Evolutionary conservation across 2,888 invertebrate species (phyloP).

Genomic region (Orthonychiurus folsomi): DNA sequence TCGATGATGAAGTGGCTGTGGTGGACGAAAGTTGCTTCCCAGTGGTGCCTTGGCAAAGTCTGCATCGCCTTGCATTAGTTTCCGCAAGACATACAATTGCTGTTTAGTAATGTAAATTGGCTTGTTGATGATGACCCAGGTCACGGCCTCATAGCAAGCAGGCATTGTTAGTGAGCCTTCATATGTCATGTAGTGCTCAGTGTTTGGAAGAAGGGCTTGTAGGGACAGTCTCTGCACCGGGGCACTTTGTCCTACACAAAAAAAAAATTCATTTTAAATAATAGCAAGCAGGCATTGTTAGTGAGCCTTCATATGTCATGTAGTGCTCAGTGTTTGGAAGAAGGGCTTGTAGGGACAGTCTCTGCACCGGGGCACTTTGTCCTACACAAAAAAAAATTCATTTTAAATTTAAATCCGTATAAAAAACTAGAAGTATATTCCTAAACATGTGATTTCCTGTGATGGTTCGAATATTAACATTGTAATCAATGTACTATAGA

Average conservation of each 20-base stretch:
- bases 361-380: conserved; percentile 72
- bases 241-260: conserved; percentile 67
- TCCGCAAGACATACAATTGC: conserved; percentile 75
- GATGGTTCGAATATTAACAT: no score
- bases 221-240: conserved; percentile 77
- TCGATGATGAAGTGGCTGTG: conserved; percentile 84
- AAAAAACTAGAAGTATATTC: no score
- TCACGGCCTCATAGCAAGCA: conserved; percentile 95
- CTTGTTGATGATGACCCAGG: conserved; percentile 96
- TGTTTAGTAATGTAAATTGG: conserved; percentile 96
- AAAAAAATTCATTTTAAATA: background rate
- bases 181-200: conserved; percentile 95
- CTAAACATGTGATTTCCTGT: no score
- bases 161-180: conserved; percentile 95
- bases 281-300: conserved; percentile 88
- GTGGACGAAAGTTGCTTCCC: conserved; percentile 90
- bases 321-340: conserved; percentile 90
- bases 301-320: conserved; percentile 97
- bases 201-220: conserved; percentile 78
- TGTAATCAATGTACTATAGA: no score
- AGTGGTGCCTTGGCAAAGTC: conserved; percentile 80
- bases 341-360: conserved; percentile 75
- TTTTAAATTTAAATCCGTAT: no score
- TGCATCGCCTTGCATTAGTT: conserved; percentile 79
- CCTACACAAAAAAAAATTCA: no score